Conservation (phyloP, 2,113 vertebrate species). For the Ciconia maguari region DNA sequence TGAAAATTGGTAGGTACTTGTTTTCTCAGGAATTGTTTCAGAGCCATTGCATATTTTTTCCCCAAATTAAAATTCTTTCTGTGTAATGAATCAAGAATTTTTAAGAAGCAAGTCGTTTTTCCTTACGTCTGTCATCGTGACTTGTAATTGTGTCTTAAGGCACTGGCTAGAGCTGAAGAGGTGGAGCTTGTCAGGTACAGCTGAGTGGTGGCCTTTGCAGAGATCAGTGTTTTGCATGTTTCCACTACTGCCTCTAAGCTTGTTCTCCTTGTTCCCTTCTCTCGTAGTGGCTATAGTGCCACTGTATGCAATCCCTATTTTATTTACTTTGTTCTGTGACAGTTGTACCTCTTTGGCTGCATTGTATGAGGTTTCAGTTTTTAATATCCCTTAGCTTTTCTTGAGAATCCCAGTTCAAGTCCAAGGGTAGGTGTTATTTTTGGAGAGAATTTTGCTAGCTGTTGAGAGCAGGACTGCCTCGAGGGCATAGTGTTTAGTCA, state of each 20-base stretch:
- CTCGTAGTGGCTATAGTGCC: neutral
- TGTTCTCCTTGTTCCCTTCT: neutral
- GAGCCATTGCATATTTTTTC: neutral
- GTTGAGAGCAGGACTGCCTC: neutral
- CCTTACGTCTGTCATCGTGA: neutral
- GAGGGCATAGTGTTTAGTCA: neutral
- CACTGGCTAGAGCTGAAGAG: neutral
- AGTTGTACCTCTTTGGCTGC: neutral
- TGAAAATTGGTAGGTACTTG: neutral
- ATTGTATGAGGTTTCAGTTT: neutral
- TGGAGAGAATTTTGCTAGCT: neutral
- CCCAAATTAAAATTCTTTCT: neutral
- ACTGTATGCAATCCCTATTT: rapidly evolving
- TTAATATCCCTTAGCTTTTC: neutral
- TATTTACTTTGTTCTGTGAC: neutral
- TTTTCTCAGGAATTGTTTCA: neutral
- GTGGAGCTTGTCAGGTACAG: neutral
- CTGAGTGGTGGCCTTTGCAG: neutral
- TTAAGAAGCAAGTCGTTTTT: neutral
- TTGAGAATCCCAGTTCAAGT: neutral
- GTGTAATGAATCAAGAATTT: neutral
- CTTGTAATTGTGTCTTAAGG: neutral
- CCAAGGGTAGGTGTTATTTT: neutral
- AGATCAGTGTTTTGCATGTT: neutral
- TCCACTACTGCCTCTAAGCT: no score